Base-by-base conservation (phyloP, 1,140 invertebrate genomes). In the Mamestra configurata region DNA sequence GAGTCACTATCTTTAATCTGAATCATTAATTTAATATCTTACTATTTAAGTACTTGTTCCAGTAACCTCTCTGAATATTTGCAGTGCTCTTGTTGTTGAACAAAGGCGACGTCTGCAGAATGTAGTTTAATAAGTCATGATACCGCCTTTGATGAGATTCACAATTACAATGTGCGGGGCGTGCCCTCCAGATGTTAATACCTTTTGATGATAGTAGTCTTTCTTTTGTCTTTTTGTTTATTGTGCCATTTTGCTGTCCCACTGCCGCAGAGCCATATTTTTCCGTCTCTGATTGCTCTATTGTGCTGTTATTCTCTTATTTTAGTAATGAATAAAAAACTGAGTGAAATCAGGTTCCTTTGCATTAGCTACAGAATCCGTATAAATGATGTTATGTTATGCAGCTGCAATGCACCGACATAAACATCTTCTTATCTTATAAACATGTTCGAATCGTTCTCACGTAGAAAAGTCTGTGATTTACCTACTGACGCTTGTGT, bases 51-150 rank as follows among this genome's bases (percentile, higher is more conserved):
- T 53, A 61, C 66, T 59, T 81, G 86, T 83, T 84, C 84, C 75
- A 88, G 83, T 88, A 83, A 88, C 86, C 84, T 83, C 75, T 31
- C 79, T 66, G 79, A 43, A 79, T 80, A 82, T 86, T 82, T 84
- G 76, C 77, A 40, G 59, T 43, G 75, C 49, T 81, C 80, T 71
- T 86, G 82, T 86, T 88, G 80, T 82, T 79, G 81, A 85, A 88
- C 82, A 85, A 82, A 83, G 82, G 37, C 79, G 59, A 82, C 84
- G 76, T 81, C 79, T 82, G 72, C 73, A 79, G 61, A 73, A 61
- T 61, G 77, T 75, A 64, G 20, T 76, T 76, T 76, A 76, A 76
- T 76, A 64, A 61, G 71, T 73, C 55, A 76, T 64, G 57, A 76
- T 76, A 76, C 53, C 71, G 71, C 51, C 73, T 76, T 76, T 76